Conservation (phyloP, 2,888 invertebrate genomes). For the Agrochola circellaris region DNA sequence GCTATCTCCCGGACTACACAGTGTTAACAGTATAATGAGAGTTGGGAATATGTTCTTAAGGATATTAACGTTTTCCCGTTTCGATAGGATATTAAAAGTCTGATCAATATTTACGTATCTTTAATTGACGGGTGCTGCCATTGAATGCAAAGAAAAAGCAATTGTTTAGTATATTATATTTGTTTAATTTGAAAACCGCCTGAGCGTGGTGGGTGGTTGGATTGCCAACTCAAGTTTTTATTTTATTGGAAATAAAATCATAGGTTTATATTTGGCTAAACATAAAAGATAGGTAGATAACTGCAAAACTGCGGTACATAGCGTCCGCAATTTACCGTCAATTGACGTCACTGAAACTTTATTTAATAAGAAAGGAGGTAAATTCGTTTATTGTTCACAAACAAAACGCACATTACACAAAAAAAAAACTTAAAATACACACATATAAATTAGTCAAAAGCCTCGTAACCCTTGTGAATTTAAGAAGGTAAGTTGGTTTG, state of each 20-base stretch:
- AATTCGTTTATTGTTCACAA: too few species aligned
- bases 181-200: background rate
- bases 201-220: background rate
- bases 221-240: background rate
- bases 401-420: too few species aligned
- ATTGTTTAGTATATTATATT: slow-evolving; percentile 1
- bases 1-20: slow-evolving; percentile 29
- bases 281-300: background rate
- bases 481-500: too few species aligned
- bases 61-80: slow-evolving; percentile 43
- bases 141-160: background rate
- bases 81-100: slow-evolving; percentile 40
- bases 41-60: slow-evolving; percentile 43
- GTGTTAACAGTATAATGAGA: slow-evolving; percentile 43
- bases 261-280: background rate
- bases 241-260: background rate
- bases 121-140: slow-evolving; percentile 4
- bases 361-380: too few species aligned
- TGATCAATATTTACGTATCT: slow-evolving; percentile 43
- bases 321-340: too few species aligned
- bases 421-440: too few species aligned
- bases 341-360: too few species aligned
- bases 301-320: too few species aligned
- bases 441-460: too few species aligned
- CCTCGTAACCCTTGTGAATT: too few species aligned